Evolutionary conservation across 2,113 vertebrate genomes (phyloP).

Genomic region (Ictidomys tridecemlineatus): DNA sequence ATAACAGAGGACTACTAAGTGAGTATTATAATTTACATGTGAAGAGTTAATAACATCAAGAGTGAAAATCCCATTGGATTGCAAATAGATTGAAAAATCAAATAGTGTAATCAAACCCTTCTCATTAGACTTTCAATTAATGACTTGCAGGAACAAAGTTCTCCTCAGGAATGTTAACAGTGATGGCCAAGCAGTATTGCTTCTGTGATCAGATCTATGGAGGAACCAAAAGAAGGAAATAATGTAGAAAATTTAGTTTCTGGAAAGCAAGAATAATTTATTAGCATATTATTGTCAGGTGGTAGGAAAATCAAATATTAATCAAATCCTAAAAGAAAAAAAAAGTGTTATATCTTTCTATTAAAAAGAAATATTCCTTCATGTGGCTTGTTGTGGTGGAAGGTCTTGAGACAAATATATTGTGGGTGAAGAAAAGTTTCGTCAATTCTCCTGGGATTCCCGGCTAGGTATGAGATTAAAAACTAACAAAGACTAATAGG

Average conservation of each 20-base stretch:
- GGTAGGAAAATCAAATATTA: constrained; percentile 30
- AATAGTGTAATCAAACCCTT: constrained; percentile 47
- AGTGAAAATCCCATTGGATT: constrained; percentile 14
- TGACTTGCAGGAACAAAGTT: constrained; percentile 46
- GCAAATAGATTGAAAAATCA: constrained; percentile 61
- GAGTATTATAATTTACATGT: constrained; percentile 54
- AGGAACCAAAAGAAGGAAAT: constrained; percentile 14
- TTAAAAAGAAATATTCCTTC: background rate
- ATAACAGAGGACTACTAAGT: background rate
- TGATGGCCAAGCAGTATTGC: background rate
- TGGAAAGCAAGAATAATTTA: constrained; percentile 21
- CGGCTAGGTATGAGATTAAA: background rate
- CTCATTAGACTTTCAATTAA: constrained; percentile 66
- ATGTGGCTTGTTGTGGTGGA: background rate
- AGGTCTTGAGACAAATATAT: background rate
- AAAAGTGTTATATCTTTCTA: background rate
- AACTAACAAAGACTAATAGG: background rate
- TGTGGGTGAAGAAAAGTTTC: background rate
- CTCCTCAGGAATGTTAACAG: constrained; percentile 60
- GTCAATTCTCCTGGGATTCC: background rate
- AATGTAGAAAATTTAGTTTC: background rate
- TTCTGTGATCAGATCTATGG: background rate
- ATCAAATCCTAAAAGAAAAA: background rate
- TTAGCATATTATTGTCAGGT: background rate
- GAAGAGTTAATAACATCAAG: constrained; percentile 50